Conservation (phyloP, 2,113 vertebrate genomes). For the Rhinichthys klamathensis region DNA sequence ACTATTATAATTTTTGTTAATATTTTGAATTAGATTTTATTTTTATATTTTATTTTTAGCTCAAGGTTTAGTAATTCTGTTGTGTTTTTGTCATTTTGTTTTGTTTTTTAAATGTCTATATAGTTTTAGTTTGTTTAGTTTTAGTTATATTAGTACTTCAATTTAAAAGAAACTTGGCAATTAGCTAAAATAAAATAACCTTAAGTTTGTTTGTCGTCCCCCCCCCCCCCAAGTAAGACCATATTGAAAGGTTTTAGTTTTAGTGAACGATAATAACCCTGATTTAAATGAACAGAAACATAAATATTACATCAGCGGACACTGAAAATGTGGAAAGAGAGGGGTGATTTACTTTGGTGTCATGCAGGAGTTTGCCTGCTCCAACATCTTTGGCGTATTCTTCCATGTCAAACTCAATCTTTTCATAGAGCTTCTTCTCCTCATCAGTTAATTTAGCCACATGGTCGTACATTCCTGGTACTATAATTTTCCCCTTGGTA, state of each 20-base stretch:
- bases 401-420: constrained; percentile 90
- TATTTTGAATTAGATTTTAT: neutral
- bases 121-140: no score
- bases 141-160: no score
- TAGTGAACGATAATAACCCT: neutral
- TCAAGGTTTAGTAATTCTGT: no score
- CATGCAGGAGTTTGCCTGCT: constrained; percentile 77
- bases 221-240: neutral
- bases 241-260: neutral
- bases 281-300: neutral
- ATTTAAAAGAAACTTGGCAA: neutral
- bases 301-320: neutral
- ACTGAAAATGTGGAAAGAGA: neutral
- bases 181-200: no score
- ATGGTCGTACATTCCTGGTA: constrained; percentile 83
- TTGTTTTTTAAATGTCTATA: neutral
- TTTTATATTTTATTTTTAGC: neutral
- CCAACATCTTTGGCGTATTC: constrained; percentile 91
- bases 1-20: neutral
- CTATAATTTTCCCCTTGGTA: constrained; percentile 82
- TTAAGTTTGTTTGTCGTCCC: no score
- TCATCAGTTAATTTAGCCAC: constrained; percentile 85
- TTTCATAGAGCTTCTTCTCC: constrained; percentile 84
- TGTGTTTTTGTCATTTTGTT: no score
- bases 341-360: constrained; percentile 77